Base-by-base conservation (phyloP, 2,797 vertebrate species). In the Notolepis coatsorum region DNA sequence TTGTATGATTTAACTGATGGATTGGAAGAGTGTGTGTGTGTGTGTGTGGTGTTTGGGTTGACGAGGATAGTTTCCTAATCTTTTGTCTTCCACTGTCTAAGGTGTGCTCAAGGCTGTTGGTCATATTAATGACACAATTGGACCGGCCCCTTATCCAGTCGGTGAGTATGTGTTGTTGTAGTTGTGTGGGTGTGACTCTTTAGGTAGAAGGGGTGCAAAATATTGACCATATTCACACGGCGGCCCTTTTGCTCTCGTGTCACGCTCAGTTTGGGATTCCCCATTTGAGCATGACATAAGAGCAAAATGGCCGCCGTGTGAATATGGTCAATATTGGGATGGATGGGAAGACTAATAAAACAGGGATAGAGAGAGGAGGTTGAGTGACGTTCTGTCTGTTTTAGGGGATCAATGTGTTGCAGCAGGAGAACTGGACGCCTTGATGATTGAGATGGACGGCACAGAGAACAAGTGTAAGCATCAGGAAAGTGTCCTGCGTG, bases 361-460 rank as follows among this genome's bases (percentile, higher is more conserved):
- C 33, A 3, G 30, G 30, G 30, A 31, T 7, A 31, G 2, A 10
- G 10, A 7, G 33, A 37, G 12, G n/a, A 10, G n/a, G 33, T 10
- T 4, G n/a, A 37, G 33, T 37, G 35, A n/a, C 5, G 35, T n/a
- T 3, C 30, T 10, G 30, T 2, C 30, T 63, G 25, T 77, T 65
- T 10, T 78, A 98, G 96, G 95, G 93, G 4, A 30, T 97, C 71
- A 94, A 27, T 0, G 96, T 98, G 3, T 71, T 94, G 49, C 95
- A 98, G 20, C 96, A 98, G 80, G 95, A 95, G 18, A 96, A 79
- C 94, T 98, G 17, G 96, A 97, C 86, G 94, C 94, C 58, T 61
- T 95, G 81, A 96, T 98, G 96, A 92, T 98, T 5, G 96, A 96
- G 66, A 95, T 98, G 96, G 96, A 98, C 0, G 96, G 96, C 43